Conservation (phyloP, 2,797 vertebrate genomes). For the Delichon dasypus region DNA sequence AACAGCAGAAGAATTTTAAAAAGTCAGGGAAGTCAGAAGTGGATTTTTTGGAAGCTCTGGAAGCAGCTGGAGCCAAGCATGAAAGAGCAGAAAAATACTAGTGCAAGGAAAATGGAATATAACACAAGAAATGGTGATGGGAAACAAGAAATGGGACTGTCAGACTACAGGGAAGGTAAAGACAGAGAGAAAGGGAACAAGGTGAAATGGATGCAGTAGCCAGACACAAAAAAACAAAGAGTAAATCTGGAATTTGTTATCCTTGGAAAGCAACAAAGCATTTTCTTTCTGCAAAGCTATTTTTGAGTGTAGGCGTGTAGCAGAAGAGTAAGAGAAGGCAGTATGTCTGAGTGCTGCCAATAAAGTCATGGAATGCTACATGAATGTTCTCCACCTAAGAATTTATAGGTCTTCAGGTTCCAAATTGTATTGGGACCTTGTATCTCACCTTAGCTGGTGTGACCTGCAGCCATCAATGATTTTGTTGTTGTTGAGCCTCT, state of each 20-base stretch:
- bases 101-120: neutral
- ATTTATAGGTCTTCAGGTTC: neutral
- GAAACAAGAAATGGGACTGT: neutral
- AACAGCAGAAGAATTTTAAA: neutral
- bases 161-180: neutral
- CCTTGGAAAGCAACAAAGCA: neutral
- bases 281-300: neutral
- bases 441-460: neutral
- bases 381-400: neutral
- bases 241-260: neutral
- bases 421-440: rapidly evolving
- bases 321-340: neutral
- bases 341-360: neutral
- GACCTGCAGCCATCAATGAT: neutral
- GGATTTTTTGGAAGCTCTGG: neutral
- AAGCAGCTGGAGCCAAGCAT: neutral
- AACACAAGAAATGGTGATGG: neutral
- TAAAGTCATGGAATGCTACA: neutral
- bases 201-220: neutral
- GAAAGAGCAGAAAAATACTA: neutral
- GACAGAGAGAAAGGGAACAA: neutral
- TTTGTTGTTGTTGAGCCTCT: neutral
- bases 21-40: neutral
- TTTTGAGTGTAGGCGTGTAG: neutral
- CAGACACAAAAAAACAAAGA: neutral